These are phyloP conservation scores for Lepus americanus DNA, from an alignment of 2,113 vertebrate species.

Conservation along the genomic window DNA sequence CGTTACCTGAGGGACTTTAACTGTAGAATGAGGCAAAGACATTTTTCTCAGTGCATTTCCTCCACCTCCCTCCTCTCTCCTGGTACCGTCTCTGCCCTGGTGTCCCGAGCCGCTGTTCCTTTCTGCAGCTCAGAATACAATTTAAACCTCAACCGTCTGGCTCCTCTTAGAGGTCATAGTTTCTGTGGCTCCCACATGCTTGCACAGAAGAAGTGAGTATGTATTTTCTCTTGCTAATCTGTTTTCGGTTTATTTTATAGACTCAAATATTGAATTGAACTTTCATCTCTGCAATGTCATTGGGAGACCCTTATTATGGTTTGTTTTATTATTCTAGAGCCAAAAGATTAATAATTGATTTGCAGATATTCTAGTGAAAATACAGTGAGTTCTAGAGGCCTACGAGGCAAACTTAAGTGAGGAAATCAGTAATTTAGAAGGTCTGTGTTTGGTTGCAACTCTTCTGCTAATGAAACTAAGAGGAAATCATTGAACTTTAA, in stretches of 20 bases:
- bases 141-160: background rate
- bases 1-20: background rate
- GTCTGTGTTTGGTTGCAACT: background rate
- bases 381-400: background rate
- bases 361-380: constrained; percentile 39
- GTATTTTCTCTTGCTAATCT: background rate
- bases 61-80: background rate
- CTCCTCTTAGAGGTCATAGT: background rate
- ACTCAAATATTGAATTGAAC: background rate
- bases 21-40: background rate
- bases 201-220: background rate
- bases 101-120: background rate
- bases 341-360: constrained; percentile 51
- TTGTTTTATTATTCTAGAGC: constrained; percentile 54
- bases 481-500: constrained; percentile 36
- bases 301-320: background rate
- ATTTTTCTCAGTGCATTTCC: background rate
- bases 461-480: background rate
- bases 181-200: background rate
- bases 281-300: background rate
- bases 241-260: constrained; percentile 1
- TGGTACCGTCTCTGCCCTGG: no score
- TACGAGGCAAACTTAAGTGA: background rate
- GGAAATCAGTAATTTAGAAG: constrained; percentile 46
- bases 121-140: background rate